Conservation (phyloP, 2,113 vertebrate genomes). For the Chaetodon auriga region DNA sequence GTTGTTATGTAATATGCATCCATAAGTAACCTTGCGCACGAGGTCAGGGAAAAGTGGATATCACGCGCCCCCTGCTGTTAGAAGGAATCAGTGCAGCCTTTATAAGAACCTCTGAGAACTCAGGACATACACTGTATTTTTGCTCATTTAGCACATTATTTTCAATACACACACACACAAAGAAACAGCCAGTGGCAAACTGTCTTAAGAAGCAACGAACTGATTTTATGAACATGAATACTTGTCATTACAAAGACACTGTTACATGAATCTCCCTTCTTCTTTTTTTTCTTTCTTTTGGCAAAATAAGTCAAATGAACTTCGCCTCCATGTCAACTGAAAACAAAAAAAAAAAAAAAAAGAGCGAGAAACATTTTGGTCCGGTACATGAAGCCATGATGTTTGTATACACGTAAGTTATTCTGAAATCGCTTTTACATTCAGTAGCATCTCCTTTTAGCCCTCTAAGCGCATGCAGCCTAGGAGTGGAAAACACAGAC, state of each 20-base stretch:
- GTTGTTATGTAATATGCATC: conserved; percentile 78
- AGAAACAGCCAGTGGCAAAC: conserved; percentile 22
- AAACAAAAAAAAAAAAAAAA: conserved; percentile 11
- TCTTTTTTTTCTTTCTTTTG: conserved; percentile 38
- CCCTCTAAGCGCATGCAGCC: conserved; percentile 86
- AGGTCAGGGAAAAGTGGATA: conserved; percentile 52
- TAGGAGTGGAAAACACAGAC: conserved; percentile 72
- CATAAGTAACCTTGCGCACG: conserved; percentile 66
- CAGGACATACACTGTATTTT: not conserved
- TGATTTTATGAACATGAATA: conserved; percentile 81
- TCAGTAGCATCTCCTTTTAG: conserved; percentile 84
- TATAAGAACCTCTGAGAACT: not conserved
- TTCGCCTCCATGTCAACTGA: conserved; percentile 48
- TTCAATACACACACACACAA: not conserved
- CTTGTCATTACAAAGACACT: conserved; percentile 76
- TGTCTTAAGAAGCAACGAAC: conserved; percentile 75
- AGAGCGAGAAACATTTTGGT: conserved; percentile 80
- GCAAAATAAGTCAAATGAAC: conserved; percentile 57
- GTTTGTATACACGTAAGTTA: conserved; percentile 60
- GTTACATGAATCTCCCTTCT: conserved; percentile 67
- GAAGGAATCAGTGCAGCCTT: not conserved
- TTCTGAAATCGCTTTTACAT: conserved; percentile 83
- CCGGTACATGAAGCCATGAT: conserved; percentile 71
- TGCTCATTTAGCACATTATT: not conserved
- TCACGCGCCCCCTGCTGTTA: conserved; percentile 60